Evolutionary conservation across 1,140 invertebrate species (phyloP), one percentile per base, ranked within the genome.

Genomic region (Sinonovacula constricta): DNA sequence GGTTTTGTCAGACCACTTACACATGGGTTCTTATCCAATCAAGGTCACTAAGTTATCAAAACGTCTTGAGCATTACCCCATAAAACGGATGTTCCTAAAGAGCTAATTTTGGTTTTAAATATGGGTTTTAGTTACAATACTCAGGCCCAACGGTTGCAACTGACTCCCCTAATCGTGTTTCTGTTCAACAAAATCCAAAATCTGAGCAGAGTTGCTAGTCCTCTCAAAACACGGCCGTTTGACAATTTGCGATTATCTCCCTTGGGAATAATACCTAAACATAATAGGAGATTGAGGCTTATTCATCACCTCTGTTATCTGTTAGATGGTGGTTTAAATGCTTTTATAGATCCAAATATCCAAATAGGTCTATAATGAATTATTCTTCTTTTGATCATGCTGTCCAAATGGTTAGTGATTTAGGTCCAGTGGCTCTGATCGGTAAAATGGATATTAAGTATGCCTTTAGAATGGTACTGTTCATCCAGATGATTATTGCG

Each of bases 251-350:
- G 39, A 45, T 45, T 45, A 45, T 45, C 39, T 45, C 39, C 39
- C 39, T 45, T 45, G 31, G 60, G 60, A 5, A 12, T 63, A 34
- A 31, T 63, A 30, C 24, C 24, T 14, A 26, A 63, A 63, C n/a
- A 63, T 26, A 30, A 22, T 26, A 30, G 31, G n/a, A 22, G 31
- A 5, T 30, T 26, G 15, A 26, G 60, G 18, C 31, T 63, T 14
- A 63, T 24, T 63, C 60, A 63, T 26, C 60, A 63, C 31, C 31
- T 63, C 10, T 63, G 15, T 63, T 63, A 30, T 34, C 60, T 30
- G 33, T 22, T 26, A 63, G 60, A 30, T 26, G 18, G 5, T 5
- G n/a, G n/a, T 63, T 14, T 63, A 18, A 63, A 63, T 34, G 60
- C 24, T 31, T 26, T 7, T 45, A 45, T 45, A 45, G 39, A 45